Base-by-base conservation (phyloP, 2,113 vertebrate species). In the Hippocampus barbouri region DNA sequence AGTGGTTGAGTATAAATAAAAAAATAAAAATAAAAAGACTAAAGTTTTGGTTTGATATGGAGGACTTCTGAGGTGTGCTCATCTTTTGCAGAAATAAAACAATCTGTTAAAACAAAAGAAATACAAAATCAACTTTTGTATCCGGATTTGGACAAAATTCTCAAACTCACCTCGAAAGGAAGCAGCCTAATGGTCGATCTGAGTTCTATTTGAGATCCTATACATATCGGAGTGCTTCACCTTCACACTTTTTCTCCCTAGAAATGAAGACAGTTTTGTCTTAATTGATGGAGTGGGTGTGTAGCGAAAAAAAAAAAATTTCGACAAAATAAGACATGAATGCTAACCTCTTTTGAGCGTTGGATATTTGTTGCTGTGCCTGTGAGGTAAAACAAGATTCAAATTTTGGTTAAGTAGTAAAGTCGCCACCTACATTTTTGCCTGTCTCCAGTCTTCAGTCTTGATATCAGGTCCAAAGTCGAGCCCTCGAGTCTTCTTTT, bases 341-440 rank as follows among this genome's bases (percentile, higher is more conserved):
- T 54, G 70, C 73, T 51, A 16, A 79, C 79, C 61, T 79, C 70
- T 70, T 2, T 12, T 57, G 56, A 27, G 66, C 45, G 74, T 38
- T 60, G 69, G 16, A 62, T 79, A 84, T 16, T 4, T 51, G 20
- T 8, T 72, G 21, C 53, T 75, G 57, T 16, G 12, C 40, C 76
- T 79, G 49, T 51, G 40, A 62, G 38, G 25, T 60, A 47, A 54
- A 64, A 69, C 41, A 1, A 45, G 6, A 18, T 38, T 40, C 20
- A 45, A 5, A 20, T 66, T 2, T 1, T 66, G 20, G 20, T 41
- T 5, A 53, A 53, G 6, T 20, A 53, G 8, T 21, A 53, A 20
- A 20, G 51, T 21, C 51, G 15, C 20, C 5, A 20, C 51, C 51
- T 20, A 53, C 16, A 57, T 57, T 12, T 25, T 57, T 57, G n/a